Conservation (phyloP, 1,140 invertebrate genomes). For the Bombyx mori region DNA sequence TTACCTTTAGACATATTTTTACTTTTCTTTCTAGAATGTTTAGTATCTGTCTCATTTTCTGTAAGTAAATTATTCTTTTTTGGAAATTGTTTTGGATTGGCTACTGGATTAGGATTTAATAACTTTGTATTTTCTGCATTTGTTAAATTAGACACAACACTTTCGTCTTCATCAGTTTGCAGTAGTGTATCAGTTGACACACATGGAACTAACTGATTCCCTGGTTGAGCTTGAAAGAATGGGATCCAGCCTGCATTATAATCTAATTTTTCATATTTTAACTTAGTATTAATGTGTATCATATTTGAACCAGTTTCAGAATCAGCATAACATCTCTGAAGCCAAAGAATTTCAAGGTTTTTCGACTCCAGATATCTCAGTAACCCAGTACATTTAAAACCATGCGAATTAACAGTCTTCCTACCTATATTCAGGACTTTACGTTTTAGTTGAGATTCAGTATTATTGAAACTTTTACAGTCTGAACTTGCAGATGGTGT, state of each 20-base stretch:
- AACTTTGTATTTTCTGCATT: conserved; percentile 1
- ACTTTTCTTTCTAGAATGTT: background rate
- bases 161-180: too few species aligned
- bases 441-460: conserved; percentile 32
- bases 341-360: conserved; percentile 43
- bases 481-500: conserved; percentile 3
- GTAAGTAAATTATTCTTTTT: conserved; percentile 23
- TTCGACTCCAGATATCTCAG: conserved; percentile 48
- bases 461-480: conserved; percentile 11
- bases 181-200: too few species aligned
- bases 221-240: background rate
- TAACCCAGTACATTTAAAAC: conserved; percentile 41
- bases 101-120: conserved; percentile 42
- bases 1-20: background rate
- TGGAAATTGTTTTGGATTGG: conserved; percentile 53
- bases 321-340: conserved; percentile 14
- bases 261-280: conserved; percentile 17
- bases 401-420: conserved; percentile 39
- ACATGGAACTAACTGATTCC: background rate
- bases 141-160: background rate
- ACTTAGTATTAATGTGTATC: conserved; percentile 30
- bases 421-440: conserved; percentile 54
- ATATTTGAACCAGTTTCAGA: conserved; percentile 17
- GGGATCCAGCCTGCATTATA: conserved; percentile 24
- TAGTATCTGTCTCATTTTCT: too few species aligned